Evolutionary conservation across 2,113 vertebrate genomes (phyloP).

Genomic region (Drymodes brunneopygia): DNA sequence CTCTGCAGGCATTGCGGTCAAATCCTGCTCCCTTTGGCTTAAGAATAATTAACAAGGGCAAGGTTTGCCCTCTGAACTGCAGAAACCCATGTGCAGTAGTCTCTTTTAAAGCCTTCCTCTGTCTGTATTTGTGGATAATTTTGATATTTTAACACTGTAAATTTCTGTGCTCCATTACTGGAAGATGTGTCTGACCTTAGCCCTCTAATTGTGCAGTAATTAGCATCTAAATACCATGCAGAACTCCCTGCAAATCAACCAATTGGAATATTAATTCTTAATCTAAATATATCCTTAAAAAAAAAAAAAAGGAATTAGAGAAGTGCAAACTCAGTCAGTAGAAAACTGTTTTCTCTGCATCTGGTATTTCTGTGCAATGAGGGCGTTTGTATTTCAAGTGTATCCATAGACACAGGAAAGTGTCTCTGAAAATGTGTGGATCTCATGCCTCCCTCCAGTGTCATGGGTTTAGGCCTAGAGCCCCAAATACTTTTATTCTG

Average conservation of each 20-base stretch:
- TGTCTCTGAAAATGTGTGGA: not conserved
- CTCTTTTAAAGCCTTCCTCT: not conserved
- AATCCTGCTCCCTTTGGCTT: not conserved
- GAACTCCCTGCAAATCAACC: slow-evolving; percentile 65
- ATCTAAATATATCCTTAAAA: slow-evolving; percentile 57
- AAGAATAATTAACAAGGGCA: slow-evolving; percentile 9
- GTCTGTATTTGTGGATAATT: slow-evolving; percentile 20
- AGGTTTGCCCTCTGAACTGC: slow-evolving; percentile 6
- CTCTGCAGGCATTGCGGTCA: not conserved
- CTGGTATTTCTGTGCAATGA: not conserved
- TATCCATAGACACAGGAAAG: not conserved
- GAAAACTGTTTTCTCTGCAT: not conserved
- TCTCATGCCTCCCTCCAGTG: not conserved
- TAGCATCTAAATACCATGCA: slow-evolving; percentile 63
- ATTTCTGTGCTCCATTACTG: slow-evolving; percentile 58
- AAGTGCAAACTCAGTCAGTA: slow-evolving; percentile 55
- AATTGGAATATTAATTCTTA: slow-evolving; percentile 60
- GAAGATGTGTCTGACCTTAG: slow-evolving; percentile 69
- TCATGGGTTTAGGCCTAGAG: not conserved
- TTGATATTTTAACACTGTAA: slow-evolving; percentile 40
- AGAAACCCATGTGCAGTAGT: not conserved
- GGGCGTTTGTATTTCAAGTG: not conserved
- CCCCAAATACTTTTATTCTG: not conserved
- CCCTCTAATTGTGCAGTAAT: slow-evolving; percentile 72
- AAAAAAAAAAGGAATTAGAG: not conserved